Percentiles rank a stretch among this genome's conserved stretches.
phyloP scores from a whole-genome alignment of 2,797 vertebrate species.

The Rhyacichthys aspro region DNA sequence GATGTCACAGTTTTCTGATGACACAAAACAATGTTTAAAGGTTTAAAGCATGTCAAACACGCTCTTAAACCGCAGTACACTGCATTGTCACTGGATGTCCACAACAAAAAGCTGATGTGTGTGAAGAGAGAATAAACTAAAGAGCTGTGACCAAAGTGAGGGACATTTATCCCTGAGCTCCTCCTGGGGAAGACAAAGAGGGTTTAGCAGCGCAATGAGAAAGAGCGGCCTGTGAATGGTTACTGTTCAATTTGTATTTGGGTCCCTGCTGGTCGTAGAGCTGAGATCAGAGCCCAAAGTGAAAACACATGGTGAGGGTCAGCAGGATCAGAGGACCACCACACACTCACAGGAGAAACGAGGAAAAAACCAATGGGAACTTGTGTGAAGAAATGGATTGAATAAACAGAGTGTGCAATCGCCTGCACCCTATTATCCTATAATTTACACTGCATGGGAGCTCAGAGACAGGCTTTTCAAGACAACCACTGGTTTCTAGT shows the following conservation, averaged over 20 bases:
- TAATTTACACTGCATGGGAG: constrained; percentile 97
- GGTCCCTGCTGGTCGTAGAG: constrained; percentile 99
- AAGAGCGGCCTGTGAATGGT: constrained; percentile 97
- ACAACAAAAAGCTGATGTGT: constrained; percentile 26
- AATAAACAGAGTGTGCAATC: constrained; percentile 96
- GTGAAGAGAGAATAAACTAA: constrained; percentile 11
- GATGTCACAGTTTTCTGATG: constrained; percentile 23
- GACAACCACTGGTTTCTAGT: constrained; percentile 83
- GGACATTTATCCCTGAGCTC: constrained; percentile 84
- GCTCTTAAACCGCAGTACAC: constrained; percentile 32
- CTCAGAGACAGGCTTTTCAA: constrained; percentile 84
- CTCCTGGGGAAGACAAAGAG: constrained; percentile 88
- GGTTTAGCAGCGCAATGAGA: constrained; percentile 89
- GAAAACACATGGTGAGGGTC: constrained; percentile 99
- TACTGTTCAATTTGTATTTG: constrained; percentile 99
- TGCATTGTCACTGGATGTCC: constrained; percentile 34
- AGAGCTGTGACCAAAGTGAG: constrained; percentile 62
- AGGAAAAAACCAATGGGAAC: constrained; percentile 91
- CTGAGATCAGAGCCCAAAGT: constrained; percentile 99
- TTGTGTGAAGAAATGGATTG: constrained; percentile 97
- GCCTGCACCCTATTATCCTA: constrained; percentile 96
- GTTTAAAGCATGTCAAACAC: constrained; percentile 46
- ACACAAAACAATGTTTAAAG: constrained; percentile 24
- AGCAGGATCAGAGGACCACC: constrained; percentile 98
- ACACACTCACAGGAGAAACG: constrained; percentile 89